Evolutionary conservation across 1,140 invertebrate species (phyloP).

Genomic region (Anagrus nilaparvatae): DNA sequence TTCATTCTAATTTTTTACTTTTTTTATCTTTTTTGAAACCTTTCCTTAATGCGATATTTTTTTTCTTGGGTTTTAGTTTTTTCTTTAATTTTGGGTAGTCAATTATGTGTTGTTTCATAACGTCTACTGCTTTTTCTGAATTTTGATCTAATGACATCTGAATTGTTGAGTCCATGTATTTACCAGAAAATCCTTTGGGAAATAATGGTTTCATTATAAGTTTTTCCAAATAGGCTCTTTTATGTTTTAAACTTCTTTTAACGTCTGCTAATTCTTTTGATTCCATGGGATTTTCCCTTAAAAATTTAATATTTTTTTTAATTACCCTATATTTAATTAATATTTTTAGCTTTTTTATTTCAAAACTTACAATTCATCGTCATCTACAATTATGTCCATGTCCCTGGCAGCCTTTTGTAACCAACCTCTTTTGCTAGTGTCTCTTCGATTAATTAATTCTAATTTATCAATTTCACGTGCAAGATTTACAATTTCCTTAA

Average conservation of each 20-base stretch:
- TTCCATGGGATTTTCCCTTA: conserved; percentile 34
- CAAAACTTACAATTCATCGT: conserved; percentile 59
- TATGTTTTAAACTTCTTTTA: conserved; percentile 40
- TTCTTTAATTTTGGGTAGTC: conserved; percentile 26
- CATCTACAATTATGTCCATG: conserved; percentile 79
- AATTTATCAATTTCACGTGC: conserved; percentile 71
- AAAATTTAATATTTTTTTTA: conserved; percentile 7
- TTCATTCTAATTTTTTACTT: conserved; percentile 3
- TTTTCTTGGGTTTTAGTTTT: conserved; percentile 11
- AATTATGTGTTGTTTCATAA: conserved; percentile 41
- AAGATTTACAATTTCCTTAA: conserved; percentile 63
- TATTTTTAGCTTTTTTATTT: conserved; percentile 12
- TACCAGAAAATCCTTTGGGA: conserved; percentile 58
- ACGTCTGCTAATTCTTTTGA: conserved; percentile 29
- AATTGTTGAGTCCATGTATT: conserved; percentile 47
- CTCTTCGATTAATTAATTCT: conserved; percentile 56
- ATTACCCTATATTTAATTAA: not conserved
- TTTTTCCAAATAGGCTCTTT: conserved; percentile 46
- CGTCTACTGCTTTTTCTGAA: conserved; percentile 42
- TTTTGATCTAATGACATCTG: conserved; percentile 22
- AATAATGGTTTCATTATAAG: conserved; percentile 54
- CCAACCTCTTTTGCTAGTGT: conserved; percentile 67
- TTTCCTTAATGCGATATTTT: conserved; percentile 13
- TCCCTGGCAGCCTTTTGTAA: conserved; percentile 71
- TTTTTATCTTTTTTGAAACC: conserved; percentile 12